These are phyloP conservation scores for Brachymystax lenok DNA, from an alignment of 2,797 vertebrate species.

Conservation along the genomic window DNA sequence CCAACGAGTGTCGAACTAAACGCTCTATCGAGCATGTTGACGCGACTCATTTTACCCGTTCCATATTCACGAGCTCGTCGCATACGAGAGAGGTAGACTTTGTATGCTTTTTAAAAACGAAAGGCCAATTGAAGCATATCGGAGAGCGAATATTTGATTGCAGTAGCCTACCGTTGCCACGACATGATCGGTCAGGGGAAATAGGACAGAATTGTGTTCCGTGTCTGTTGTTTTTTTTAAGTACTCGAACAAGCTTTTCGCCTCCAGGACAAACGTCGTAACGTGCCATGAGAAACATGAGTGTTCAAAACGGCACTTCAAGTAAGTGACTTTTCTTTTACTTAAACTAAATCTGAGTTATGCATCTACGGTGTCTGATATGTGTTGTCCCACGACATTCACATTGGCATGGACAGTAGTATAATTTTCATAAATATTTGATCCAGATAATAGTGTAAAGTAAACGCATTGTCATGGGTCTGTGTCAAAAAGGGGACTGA, in stretches of 20 bases:
- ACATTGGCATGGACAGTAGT: neutral
- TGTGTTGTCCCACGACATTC: neutral
- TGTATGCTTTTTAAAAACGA: neutral
- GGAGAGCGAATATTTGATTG: neutral
- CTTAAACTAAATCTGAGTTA: neutral
- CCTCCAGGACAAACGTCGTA: neutral
- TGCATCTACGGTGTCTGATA: neutral
- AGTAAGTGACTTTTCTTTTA: constrained; percentile 40
- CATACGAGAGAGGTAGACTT: neutral
- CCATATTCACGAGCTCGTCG: neutral
- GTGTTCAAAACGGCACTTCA: constrained; percentile 38
- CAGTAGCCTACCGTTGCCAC: neutral
- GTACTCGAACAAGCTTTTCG: constrained; percentile 3
- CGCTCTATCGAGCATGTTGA: neutral
- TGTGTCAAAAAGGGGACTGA: neutral
- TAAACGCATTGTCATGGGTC: neutral
- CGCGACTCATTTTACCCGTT: neutral
- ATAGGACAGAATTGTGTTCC: neutral
- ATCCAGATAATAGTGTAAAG: neutral
- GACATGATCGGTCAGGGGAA: neutral
- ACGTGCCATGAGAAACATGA: constrained; percentile 72
- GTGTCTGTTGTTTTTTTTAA: neutral
- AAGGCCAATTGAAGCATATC: neutral
- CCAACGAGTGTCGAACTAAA: constrained; percentile 1
- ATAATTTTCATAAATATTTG: neutral